Evolutionary conservation across 2,797 vertebrate genomes (phyloP), one percentile per base, ranked within the genome.

Genomic region (Platalea minor): DNA sequence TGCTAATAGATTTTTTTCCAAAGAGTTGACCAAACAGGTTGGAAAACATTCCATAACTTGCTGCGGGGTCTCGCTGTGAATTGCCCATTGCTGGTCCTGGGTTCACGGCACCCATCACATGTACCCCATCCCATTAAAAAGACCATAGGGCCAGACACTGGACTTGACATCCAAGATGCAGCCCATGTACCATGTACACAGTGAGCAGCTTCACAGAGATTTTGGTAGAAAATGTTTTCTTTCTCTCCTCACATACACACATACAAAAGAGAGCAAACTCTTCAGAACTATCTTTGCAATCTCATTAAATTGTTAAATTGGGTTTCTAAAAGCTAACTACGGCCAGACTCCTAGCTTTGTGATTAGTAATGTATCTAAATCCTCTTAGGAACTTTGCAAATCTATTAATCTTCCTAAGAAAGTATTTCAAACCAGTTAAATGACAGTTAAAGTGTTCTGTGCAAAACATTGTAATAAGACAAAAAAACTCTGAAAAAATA

Each of bases 351-450:
- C 39, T 41, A 83, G 64, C 37, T 80, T 70, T 83, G 78, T 78
- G 85, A 85, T 91, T 88, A 57, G 53, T 46, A 91, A 64, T 19
- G 6, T 78, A 45, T 76, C 72, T 76, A 95, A 95, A 96, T 93
- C 68, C 50, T 89, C 87, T 90, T 75, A 93, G 79, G 69, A 93
- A 72, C 72, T 83, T 65, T n/a, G 69, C 88, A 74, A 93, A 92
- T 81, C 89, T 91, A 75, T 88, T 91, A 88, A 79, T 91, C 92
- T 92, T 91, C 76, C 61, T 64, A 88, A 91, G 57, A 65, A 85
- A 89, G 12, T 85, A 11, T 57, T 77, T 59, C 68, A 83, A 91
- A 83, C 72, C 0, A 1, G 92, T 94, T 92, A 93, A 89, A 95
- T 39, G 56, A 37, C 53, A 83, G 35, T 11, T 89, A 9, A 91